phyloP scores from a whole-genome alignment of 2,888 invertebrate genomes.

The Cheilosia vulpina region DNA sequence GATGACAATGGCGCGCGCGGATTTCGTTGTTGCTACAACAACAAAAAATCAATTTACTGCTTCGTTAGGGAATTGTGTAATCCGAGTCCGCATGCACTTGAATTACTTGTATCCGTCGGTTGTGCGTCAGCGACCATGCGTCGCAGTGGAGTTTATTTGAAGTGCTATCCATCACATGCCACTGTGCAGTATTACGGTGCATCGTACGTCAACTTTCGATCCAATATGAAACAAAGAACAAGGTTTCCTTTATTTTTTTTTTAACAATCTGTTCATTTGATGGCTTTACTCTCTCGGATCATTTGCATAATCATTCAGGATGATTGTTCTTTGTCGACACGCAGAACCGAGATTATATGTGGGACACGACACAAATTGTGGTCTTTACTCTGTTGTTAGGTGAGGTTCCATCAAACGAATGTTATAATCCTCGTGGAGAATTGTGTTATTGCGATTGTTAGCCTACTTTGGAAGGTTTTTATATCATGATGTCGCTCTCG shows the following conservation, averaged over 20 bases:
- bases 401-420: not conserved
- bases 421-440: constrained; percentile 15
- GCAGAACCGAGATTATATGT: constrained; percentile 46
- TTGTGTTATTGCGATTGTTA: constrained; percentile 4
- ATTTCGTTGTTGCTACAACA: constrained; percentile 2
- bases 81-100: constrained; percentile 57
- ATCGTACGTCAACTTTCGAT: constrained; percentile 54
- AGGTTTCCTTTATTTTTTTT: constrained; percentile 7
- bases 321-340: constrained; percentile 45
- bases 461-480: constrained; percentile 15
- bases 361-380: constrained; percentile 59
- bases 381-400: constrained; percentile 10
- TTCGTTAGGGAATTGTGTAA: constrained; percentile 60
- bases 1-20: constrained; percentile 21
- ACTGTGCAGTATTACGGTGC: constrained; percentile 12
- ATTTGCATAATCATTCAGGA: constrained; percentile 61
- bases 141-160: not conserved
- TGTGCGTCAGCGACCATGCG: not conserved
- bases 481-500: not conserved
- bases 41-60: constrained; percentile 68
- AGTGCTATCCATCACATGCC: constrained; percentile 29
- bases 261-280: constrained; percentile 32
- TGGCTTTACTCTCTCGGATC: constrained; percentile 12
- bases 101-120: constrained; percentile 36
- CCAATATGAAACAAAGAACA: constrained; percentile 13